Evolutionary conservation across 2,797 vertebrate genomes (phyloP).

Genomic region (Gymnoscopelus microlampas): DNA sequence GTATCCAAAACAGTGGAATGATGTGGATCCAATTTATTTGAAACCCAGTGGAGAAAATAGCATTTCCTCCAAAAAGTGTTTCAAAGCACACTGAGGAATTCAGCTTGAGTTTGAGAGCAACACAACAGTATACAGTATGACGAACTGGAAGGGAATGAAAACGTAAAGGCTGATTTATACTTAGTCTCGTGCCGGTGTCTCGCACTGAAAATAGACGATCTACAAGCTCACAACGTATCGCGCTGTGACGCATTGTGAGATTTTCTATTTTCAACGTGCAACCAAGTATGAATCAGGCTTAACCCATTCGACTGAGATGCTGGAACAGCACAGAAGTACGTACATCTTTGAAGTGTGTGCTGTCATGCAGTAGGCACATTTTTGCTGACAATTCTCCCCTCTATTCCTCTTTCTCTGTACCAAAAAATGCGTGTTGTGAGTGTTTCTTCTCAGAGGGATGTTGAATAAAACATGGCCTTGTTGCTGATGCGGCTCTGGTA

Average conservation of each 20-base stretch:
- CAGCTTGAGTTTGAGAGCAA: not conserved
- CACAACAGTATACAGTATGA: no score
- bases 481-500: slow-evolving; percentile 21
- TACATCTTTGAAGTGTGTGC: slow-evolving; percentile 10
- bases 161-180: not conserved
- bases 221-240: no score
- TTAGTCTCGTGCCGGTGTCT: no score
- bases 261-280: no score
- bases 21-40: not conserved
- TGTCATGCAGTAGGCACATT: slow-evolving; percentile 21
- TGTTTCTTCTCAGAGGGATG: slow-evolving; percentile 27
- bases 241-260: no score
- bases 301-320: no score
- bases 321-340: slow-evolving; percentile 8
- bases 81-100: not conserved
- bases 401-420: not conserved
- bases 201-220: no score
- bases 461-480: slow-evolving; percentile 62
- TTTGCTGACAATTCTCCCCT: slow-evolving; percentile 16
- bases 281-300: no score
- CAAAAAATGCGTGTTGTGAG: slow-evolving; percentile 33
- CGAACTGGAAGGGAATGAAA: not conserved
- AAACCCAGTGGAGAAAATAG: not conserved
- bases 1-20: not conserved
- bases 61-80: no score